These are phyloP conservation scores for Vanessa atalanta DNA, from an alignment of 1,140 invertebrate genomes.

Conservation along the genomic window DNA sequence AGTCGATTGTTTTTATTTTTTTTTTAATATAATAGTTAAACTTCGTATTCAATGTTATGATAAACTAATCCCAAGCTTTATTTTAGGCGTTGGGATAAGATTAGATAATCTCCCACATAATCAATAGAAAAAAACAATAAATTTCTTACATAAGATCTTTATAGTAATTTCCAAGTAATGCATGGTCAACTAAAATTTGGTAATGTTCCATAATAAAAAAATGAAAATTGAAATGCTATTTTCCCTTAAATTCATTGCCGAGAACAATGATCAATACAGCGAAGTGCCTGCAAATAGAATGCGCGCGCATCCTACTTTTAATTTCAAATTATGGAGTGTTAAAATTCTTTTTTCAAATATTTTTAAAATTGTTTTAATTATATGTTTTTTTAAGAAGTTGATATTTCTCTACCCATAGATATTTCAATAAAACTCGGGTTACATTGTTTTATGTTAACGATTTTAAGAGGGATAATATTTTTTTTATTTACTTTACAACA, in stretches of 20 bases:
- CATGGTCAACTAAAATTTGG: no score
- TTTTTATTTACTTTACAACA: no score
- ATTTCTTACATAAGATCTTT: conserved; percentile 3
- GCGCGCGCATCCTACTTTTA: conserved; percentile 3
- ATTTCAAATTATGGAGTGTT: neutral
- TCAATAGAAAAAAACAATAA: neutral
- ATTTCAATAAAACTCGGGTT: neutral
- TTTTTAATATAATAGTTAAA: conserved; percentile 37
- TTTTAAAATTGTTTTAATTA: neutral
- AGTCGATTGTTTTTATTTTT: conserved; percentile 19
- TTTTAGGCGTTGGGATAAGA: conserved; percentile 47
- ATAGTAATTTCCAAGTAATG: no score
- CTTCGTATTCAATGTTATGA: conserved; percentile 31
- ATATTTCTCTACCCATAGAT: neutral
- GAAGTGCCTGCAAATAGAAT: neutral
- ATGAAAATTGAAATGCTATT: neutral
- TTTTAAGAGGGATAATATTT: neutral
- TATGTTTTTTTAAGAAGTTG: neutral
- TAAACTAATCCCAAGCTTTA: conserved; percentile 20
- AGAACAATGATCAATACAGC: conserved; percentile 9
- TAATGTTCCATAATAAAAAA: no score
- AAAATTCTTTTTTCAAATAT: neutral
- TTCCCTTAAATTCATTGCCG: neutral
- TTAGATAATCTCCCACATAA: conserved; percentile 39
- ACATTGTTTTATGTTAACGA: neutral